Evolutionary conservation across 2,888 invertebrate species (phyloP), one percentile per base, ranked within the genome.

Genomic region (Plusia festucae): DNA sequence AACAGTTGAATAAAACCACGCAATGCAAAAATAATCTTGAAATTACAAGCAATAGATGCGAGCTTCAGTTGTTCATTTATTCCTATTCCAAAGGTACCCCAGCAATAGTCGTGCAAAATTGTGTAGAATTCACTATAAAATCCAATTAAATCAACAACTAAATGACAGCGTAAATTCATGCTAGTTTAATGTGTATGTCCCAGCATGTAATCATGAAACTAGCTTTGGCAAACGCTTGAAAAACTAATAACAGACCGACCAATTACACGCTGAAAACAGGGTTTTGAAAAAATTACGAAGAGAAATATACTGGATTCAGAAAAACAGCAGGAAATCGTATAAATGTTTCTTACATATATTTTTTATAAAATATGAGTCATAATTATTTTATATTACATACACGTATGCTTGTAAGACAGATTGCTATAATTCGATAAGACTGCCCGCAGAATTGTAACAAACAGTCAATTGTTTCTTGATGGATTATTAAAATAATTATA

Each of bases 121-220:
- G 18, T 49, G 18, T 20, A 11, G 46, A 49, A 49, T 18, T 49
- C 18, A 49, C 46, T 49, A 20, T 49, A 11, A 20, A 49, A 49
- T 49, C 46, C 46, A 40, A 49, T 20, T 4, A 49, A 18, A 49
- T 49, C 13, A 16, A 18, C 46, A 20, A 49, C 46, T 49, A 20
- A 49, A 49, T 49, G 18, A 49, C 20, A 49, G 46, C 9, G 46
- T 49, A 20, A 49, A 49, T 49, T 49, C 20, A 18, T 49, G 20
- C 46, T 11, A n/a, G 40, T 34, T 22, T 34, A 24, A 56, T 44
- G 44, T 40, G 56, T 22, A 13, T 22, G 40, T 15, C 16, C 56
- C 40, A 16, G 24, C 56, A 20, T 44, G 34, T 56, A 24, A 56
- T 44, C 54, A 44, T 22, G 56, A 56, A 56, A 44, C 40, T 49